Evolutionary conservation across 35 echinoderm and acorn worm genomes (phyloP).

Genomic region (Hemicentrotus pulcherrimus): DNA sequence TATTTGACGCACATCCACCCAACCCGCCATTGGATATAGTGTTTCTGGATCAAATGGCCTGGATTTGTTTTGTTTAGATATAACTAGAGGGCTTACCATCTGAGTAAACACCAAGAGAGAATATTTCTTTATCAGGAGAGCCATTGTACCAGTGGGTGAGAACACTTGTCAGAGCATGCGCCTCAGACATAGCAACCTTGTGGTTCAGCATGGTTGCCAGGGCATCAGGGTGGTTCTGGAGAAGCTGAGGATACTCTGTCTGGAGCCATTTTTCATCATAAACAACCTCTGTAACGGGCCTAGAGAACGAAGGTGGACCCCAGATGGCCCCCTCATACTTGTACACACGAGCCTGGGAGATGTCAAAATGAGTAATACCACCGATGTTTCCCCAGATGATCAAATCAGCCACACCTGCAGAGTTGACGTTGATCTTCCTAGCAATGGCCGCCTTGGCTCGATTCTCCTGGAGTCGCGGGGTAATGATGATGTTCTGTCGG

Average conservation of each 20-base stretch:
- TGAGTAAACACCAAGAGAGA: conserved; percentile 86
- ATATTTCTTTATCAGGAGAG: conserved; percentile 58
- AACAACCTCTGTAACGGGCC: conserved; percentile 88
- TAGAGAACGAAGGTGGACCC: conserved; percentile 84
- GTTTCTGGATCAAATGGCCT: too few species aligned
- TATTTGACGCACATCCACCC: too few species aligned
- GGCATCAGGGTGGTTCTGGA: conserved; percentile 73
- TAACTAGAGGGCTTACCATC: conserved; percentile 62
- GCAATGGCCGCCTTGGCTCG: conserved; percentile 89
- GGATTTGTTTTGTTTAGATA: too few species aligned
- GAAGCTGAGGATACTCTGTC: conserved; percentile 72
- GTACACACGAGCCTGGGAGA: conserved; percentile 72
- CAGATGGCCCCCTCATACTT: conserved; percentile 94
- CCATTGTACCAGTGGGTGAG: conserved; percentile 97
- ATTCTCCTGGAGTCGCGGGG: conserved; percentile 80
- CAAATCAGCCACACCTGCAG: conserved; percentile 78
- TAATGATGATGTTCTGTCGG: conserved; percentile 83
- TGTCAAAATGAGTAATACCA: conserved; percentile 74
- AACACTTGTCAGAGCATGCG: conserved; percentile 74
- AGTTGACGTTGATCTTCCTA: conserved; percentile 85
- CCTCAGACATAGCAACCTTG: conserved; percentile 66
- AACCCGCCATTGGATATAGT: too few species aligned
- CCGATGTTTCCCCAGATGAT: conserved; percentile 93
- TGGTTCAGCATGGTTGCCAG: conserved; percentile 67
- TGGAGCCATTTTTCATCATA: conserved; percentile 98